Evolutionary conservation across 1,140 invertebrate species (phyloP), one percentile per base, ranked within the genome.

Genomic region (Camponotus pennsylvanicus): DNA sequence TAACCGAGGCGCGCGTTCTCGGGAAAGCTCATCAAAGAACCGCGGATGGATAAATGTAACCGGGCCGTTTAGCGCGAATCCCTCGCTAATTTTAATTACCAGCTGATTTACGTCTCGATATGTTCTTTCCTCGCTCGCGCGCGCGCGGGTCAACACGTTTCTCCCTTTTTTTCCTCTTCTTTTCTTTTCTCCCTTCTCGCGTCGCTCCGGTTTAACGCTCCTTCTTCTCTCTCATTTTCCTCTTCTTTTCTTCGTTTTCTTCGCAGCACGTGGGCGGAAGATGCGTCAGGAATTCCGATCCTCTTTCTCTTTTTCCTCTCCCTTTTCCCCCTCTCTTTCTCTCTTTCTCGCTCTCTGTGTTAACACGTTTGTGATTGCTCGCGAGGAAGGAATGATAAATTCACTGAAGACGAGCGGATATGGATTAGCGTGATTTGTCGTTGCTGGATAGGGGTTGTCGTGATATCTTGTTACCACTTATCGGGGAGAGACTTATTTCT

Each of bases 61-160:
- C 92, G 89, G 80, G 88, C 92, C 93, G 93, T 94, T 95, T 95
- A 95, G 92, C 93, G 91, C 86, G 94, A 95, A 95, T 87, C 92
- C 89, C 80, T 93, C 89, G 93, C 94, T 95, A 94, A 95, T 94
- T 95, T 94, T 95, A 95, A 95, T 95, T 94, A 92, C 90, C 80
- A 63, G 70, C 87, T 95, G 92, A 94, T 95, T 95, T 95, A 95
- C 89, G 89, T 89, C 84, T 92, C 78, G 78, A 86, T 91, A 78
- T 63, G 76, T 80, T 84, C 40, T 75, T 55, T 32, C 66, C 34
- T 67, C 64, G 15, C 49, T 75, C 34, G 69, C 52, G 67, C 42
- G 69, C 69, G 52, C 69, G 27, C 37, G 6, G 40, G 27, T 37
- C 40, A 40, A 63, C 21, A 55, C n/a, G 37, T 69, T 61, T 27